phyloP scores from a whole-genome alignment of 2,888 invertebrate genomes.

The Clostera curtula region DNA sequence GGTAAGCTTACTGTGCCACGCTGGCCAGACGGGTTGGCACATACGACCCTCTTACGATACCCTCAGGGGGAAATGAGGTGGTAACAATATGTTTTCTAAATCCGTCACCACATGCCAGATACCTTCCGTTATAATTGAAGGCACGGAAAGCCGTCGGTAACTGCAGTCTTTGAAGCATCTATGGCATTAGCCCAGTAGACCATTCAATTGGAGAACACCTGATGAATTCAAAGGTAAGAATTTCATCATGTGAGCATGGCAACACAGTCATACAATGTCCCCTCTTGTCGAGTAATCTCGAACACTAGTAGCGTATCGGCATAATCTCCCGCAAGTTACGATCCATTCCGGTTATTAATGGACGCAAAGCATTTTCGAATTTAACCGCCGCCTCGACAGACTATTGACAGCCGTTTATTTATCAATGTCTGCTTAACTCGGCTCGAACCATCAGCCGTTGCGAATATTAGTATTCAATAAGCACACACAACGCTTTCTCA shows the following conservation, averaged over 20 bases:
- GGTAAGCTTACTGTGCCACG: no score
- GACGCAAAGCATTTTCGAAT: constrained; percentile 45
- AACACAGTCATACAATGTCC: constrained; percentile 8
- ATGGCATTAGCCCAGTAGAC: no score
- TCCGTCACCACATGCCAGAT: no score
- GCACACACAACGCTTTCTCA: constrained; percentile 28
- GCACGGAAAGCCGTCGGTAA: no score
- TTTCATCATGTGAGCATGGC: constrained; percentile 13
- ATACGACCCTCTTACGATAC: no score
- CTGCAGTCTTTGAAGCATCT: no score
- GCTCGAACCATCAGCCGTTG: constrained; percentile 34
- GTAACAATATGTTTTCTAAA: no score
- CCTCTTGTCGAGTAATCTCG: constrained; percentile 33
- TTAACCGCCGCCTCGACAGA: constrained; percentile 45
- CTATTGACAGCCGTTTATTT: constrained; percentile 61
- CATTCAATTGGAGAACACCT: not conserved
- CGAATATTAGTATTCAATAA: constrained; percentile 46
- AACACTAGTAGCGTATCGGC: constrained; percentile 62
- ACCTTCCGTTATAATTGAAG: no score
- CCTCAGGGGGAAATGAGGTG: no score
- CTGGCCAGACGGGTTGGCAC: no score
- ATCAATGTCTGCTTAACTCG: constrained; percentile 51
- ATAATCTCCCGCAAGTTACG: constrained; percentile 45
- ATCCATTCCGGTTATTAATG: constrained; percentile 63
- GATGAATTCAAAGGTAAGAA: constrained; percentile 9